These are phyloP conservation scores for Phaenicophaeus curvirostris DNA, from an alignment of 2,797 vertebrate genomes.

Conservation along the genomic window DNA sequence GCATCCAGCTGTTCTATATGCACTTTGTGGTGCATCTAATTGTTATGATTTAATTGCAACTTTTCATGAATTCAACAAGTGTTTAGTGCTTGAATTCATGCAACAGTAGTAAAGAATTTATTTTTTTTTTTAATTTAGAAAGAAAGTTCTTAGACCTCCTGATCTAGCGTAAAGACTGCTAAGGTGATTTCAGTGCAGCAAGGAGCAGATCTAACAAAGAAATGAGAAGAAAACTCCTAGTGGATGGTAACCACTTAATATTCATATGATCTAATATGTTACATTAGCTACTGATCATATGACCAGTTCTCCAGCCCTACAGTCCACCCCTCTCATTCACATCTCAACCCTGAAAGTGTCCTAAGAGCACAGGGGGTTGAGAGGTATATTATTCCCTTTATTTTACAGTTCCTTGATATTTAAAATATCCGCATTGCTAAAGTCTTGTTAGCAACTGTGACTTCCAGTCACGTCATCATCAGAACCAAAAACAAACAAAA, in stretches of 20 bases:
- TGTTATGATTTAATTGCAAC: neutral
- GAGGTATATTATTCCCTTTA: neutral
- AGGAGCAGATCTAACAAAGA: neutral
- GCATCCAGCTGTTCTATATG: neutral
- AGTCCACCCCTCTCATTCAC: neutral
- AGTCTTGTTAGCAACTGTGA: neutral
- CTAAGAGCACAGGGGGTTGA: neutral
- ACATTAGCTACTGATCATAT: neutral
- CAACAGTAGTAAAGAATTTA: fast-evolving
- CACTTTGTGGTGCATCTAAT: no score
- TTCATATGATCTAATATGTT: neutral
- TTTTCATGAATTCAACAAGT: neutral
- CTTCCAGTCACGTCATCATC: neutral
- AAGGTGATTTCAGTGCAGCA: neutral
- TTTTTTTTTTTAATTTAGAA: neutral
- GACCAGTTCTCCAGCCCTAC: neutral
- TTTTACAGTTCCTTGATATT: neutral
- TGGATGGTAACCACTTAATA: neutral
- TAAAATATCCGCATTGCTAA: neutral
- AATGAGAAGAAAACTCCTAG: neutral
- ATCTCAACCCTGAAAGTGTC: fast-evolving
- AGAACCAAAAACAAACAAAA: neutral
- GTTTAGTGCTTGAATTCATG: neutral
- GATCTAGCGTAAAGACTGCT: neutral
- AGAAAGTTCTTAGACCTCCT: neutral